Conservation (phyloP, 1,140 invertebrate genomes). For the Paraescarpia echinospica region DNA sequence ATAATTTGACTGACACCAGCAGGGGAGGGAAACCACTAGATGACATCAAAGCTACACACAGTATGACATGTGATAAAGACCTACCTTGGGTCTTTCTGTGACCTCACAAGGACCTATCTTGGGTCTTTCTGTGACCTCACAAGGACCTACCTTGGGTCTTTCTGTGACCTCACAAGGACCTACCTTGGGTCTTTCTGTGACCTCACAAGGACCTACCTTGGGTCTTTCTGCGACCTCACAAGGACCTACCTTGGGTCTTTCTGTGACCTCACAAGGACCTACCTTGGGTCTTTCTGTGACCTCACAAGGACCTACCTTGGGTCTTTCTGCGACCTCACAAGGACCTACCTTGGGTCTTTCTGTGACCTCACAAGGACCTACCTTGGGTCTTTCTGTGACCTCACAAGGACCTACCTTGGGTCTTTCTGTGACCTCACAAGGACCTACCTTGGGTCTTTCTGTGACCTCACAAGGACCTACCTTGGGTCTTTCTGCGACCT, state of each 20-base stretch:
- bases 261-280: conserved; percentile 53
- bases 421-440: conserved; percentile 58
- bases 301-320: conserved; percentile 36
- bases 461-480: conserved; percentile 43
- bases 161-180: conserved; percentile 55
- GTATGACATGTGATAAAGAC: neutral
- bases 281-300: conserved; percentile 60
- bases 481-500: conserved; percentile 58
- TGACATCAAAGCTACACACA: no score
- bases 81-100: conserved; percentile 60
- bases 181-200: conserved; percentile 60
- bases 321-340: conserved; percentile 58
- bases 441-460: conserved; percentile 57
- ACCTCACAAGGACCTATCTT: conserved; percentile 34
- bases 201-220: conserved; percentile 35
- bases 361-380: conserved; percentile 53
- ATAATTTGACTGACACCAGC: no score
- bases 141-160: conserved; percentile 44
- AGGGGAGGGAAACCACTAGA: no score
- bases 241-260: conserved; percentile 48
- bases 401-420: conserved; percentile 36
- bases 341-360: conserved; percentile 50
- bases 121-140: conserved; percentile 58
- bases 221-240: conserved; percentile 58
- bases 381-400: conserved; percentile 59